Base-by-base conservation (phyloP, 2,113 vertebrate genomes). In the Anguilla rostrata region DNA sequence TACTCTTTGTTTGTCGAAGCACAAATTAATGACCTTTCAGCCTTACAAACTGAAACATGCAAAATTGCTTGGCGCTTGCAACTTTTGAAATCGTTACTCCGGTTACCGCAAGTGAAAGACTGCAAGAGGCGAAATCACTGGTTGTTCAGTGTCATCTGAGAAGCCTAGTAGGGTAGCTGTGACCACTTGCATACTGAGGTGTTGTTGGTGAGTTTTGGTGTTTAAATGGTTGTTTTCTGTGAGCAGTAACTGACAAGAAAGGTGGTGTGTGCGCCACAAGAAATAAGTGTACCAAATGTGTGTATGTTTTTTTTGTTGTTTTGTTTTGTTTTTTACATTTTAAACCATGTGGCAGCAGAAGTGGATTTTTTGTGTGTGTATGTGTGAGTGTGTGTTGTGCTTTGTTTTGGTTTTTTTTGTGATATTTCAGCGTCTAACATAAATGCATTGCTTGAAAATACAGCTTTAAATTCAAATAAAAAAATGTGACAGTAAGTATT, bases 11-110 rank as follows among this genome's bases (percentile, higher is more conserved):
- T 93, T 93, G 90, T 93, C 92, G 93, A 94, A 94, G 94, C 93
- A 92, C 94, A 95, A 87, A 91, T 86, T 94, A 91, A 89, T 90
- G 93, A 94, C 95, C 95, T 90, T 89, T 92, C 94, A 94, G 94
- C 94, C 95, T 97, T 96, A 95, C 90, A 85, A 90, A 92, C 90
- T 88, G 87, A 90, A 90, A 91, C 84, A 80, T 89, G 90, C 91
- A 85, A 78, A 34, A 88, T 84, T 87, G 88, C 87, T 90, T 87
- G 88, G 87, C 78, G 82, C 78, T 82, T 88, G 71, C 78, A 71
- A 81, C 86, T 80, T 88, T 89, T 92, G 78, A 83, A 87, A 86
- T 81, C 49, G 49, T 53, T 85, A 63, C 75, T n/a, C 71, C 53
- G 22, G 41, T 7, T 80, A 60, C 66, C 80, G 71, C 26, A 20